Base-by-base conservation (phyloP, 2,113 vertebrate genomes). In the Illadopsis cleaveri region DNA sequence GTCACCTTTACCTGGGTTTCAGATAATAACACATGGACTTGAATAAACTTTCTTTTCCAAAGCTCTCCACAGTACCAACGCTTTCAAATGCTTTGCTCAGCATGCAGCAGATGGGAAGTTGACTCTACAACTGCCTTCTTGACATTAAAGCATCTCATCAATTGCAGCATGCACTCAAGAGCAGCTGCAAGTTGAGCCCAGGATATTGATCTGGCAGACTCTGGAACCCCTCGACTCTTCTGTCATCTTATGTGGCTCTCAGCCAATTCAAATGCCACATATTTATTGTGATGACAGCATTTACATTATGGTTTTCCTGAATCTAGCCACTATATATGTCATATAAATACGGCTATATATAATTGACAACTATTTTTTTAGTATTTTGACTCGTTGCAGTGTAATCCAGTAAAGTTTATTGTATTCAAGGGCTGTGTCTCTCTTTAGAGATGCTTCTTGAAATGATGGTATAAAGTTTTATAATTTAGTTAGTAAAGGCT, bases 81-180 rank as follows among this genome's bases (percentile, higher is more conserved):
- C 7, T 44, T n/a, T 58, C 12, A 71, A 35, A 45, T 76, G 38
- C 17, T 54, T 54, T 48, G 38, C 71, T 91, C 22, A n/a, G 35
- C 0, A 0, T 31, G 19, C 5, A 48, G 53, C 6, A 7, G 25
- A 25, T 48, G 17, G 5, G 38, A 65, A 53, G 61, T 37, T 28
- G 48, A 25, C 47, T 37, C 28, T n/a, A 16, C 35, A 37, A 2
- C 16, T 62, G 12, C 42, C 12, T 13, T 2, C 45, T 53, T 44
- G 57, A 35, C 48, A 30, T 50, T 19, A 80, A 58, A 68, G 6
- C 7, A 13, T 68, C 48, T 66, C 38, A 25, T 35, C 38, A 70
- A 2, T 21, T 37, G 44, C 66, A 50, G 25, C 0, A 1, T 1
- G 6, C 6, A 16, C 47, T 61, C 13, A 8, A n/a, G 30, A 75